phyloP scores from a whole-genome alignment of 2,888 invertebrate genomes.

The Hanleya hanleyi region DNA sequence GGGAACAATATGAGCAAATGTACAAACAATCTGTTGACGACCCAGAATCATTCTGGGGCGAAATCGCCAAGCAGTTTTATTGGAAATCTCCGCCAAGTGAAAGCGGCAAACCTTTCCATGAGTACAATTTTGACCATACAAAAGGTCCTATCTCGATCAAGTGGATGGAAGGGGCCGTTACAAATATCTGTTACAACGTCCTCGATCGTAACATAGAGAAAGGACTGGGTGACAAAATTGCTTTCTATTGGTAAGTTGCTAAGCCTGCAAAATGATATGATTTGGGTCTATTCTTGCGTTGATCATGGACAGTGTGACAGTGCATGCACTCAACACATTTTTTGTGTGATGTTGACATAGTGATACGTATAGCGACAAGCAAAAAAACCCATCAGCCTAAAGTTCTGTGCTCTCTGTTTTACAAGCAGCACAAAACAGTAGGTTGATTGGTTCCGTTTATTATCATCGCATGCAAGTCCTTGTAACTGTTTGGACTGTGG shows the following conservation, averaged over 20 bases:
- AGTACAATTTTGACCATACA: slow-evolving; percentile 91
- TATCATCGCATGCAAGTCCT: too few species aligned
- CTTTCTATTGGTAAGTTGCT: slow-evolving; percentile 91
- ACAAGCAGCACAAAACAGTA: too few species aligned
- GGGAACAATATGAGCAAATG: slow-evolving; percentile 87
- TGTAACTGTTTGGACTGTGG: background rate
- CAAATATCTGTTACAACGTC: slow-evolving; percentile 96
- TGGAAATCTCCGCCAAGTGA: slow-evolving; percentile 83
- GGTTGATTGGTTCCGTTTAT: too few species aligned
- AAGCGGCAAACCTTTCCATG: slow-evolving; percentile 81
- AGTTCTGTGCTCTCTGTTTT: background rate
- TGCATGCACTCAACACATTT: background rate
- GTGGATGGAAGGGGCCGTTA: slow-evolving; percentile 96
- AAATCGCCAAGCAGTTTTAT: slow-evolving; percentile 93
- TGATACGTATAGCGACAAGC: background rate
- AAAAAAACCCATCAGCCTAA: background rate
- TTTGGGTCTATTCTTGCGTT: too few species aligned
- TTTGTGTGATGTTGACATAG: background rate
- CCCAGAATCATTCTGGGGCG: slow-evolving; percentile 94
- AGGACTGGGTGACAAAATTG: slow-evolving; percentile 91
- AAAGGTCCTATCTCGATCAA: slow-evolving; percentile 93
- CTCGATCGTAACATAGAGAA: slow-evolving; percentile 92
- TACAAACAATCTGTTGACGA: slow-evolving; percentile 89
- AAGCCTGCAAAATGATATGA: background rate
- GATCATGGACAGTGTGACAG: too few species aligned